Evolutionary conservation across 2,888 invertebrate species (phyloP).

Genomic region (Acrobasis consociella): DNA sequence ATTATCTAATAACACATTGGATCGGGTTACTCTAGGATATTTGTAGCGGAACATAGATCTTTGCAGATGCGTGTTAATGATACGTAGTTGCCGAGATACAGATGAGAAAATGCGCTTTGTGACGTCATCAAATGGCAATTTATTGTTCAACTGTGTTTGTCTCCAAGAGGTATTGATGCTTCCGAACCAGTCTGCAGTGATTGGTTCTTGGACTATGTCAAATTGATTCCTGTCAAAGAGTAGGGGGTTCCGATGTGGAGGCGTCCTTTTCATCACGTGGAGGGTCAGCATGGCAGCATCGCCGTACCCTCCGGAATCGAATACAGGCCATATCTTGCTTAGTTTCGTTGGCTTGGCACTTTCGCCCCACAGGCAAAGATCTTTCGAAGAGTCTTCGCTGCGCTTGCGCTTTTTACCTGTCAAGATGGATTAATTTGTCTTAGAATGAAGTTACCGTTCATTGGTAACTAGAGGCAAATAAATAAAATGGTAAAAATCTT

Average conservation of each 20-base stretch:
- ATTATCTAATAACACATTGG: slow-evolving; percentile 69
- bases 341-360: slow-evolving; percentile 62
- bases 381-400: slow-evolving; percentile 56
- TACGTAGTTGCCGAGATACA: slow-evolving; percentile 66
- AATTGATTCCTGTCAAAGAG: slow-evolving; percentile 46
- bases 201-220: slow-evolving; percentile 39
- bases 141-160: slow-evolving; percentile 58
- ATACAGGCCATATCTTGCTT: slow-evolving; percentile 77
- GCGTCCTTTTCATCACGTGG: slow-evolving; percentile 51
- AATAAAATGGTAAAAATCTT: too few species aligned
- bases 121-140: slow-evolving; percentile 59
- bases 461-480: too few species aligned
- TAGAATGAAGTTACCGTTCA: neutral
- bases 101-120: slow-evolving; percentile 69
- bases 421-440: slow-evolving; percentile 32
- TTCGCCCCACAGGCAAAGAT: slow-evolving; percentile 60
- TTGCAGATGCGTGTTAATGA: slow-evolving; percentile 72
- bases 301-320: slow-evolving; percentile 77
- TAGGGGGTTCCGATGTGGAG: slow-evolving; percentile 53
- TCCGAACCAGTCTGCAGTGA: slow-evolving; percentile 56
- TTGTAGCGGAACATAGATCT: slow-evolving; percentile 69
- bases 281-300: slow-evolving; percentile 55
- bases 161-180: slow-evolving; percentile 64
- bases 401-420: slow-evolving; percentile 73
- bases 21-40: slow-evolving; percentile 71